Conservation (phyloP, 2,797 vertebrate species). For the Chaunax sp. region DNA sequence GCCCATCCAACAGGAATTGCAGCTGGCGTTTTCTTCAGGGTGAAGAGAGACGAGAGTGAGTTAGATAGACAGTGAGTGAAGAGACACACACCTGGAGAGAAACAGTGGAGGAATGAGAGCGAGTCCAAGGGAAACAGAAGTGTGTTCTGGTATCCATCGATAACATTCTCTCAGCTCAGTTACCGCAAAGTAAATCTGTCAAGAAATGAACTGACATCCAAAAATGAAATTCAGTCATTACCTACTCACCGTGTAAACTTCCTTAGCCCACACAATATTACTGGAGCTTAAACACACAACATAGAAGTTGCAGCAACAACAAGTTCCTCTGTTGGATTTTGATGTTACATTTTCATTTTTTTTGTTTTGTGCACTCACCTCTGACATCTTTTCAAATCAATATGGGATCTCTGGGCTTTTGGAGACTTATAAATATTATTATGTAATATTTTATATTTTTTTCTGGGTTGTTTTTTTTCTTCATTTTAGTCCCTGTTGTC, state of each 20-base stretch:
- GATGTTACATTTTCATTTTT: too few species aligned
- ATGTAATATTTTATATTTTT: too few species aligned
- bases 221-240: too few species aligned
- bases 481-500: too few species aligned
- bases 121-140: constrained; percentile 3
- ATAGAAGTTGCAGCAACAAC: too few species aligned
- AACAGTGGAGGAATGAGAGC: constrained; percentile 7
- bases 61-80: constrained; percentile 1
- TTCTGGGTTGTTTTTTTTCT: too few species aligned
- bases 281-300: too few species aligned
- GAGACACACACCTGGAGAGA: constrained; percentile 17
- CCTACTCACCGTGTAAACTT: too few species aligned
- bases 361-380: too few species aligned
- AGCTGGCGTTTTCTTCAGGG: constrained; percentile 90
- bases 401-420: neutral
- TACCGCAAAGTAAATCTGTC: neutral
- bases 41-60: constrained; percentile 23
- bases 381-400: too few species aligned
- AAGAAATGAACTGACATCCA: neutral
- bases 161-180: neutral
- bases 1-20: constrained; percentile 90
- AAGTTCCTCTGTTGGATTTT: too few species aligned
- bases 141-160: constrained; percentile 10
- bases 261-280: too few species aligned
- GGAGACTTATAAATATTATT: neutral